Evolutionary conservation across 2,888 invertebrate species (phyloP), one percentile per base, ranked within the genome.

Genomic region (Euplagia quadripunctaria): DNA sequence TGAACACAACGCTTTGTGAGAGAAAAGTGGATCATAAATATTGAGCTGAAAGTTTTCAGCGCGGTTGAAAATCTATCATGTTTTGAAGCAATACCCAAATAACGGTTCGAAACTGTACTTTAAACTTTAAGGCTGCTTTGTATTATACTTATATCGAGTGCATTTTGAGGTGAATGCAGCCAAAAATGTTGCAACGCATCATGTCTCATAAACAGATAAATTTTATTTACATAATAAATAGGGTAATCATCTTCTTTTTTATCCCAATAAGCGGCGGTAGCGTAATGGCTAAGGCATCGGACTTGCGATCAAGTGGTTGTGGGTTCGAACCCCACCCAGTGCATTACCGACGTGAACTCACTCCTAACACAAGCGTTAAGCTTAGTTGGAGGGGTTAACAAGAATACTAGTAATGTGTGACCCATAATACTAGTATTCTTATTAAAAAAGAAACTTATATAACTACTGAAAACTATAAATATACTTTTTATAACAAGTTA

Each of bases 21-120:
- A 68, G 75, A 74, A 79, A 84, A 88, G 88, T 86, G 87, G 80
- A 85, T 83, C 76, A 86, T 86, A 89, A 89, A 89, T 87, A 89
- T 88, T 87, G 88, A 85, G 82, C 82, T 69, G 83, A 81, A 80
- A 84, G 79, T 82, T 86, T 85, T 85, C 80, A 81, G 71, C 81
- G 72, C 42, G 58, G 77, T 79, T 81, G 78, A 81, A 79, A 82
- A 84, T 81, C 73, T 78, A 77, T 77, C 77, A 77, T 75, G 72
- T 78, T 82, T 81, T 70, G 71, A 49, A 71, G 55, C 71, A 43
- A 66, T 73, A 66, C 12, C 46, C 49, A 74, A 76, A 73, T 76
- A 61, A 74, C 73, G 11, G 64, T 55, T 73, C 14, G 41, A 42
- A 20, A 64, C n/a, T 74, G 49, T 64, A 64, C 63, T 71, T 69